These are phyloP conservation scores for Lochmaea crataegi DNA, from an alignment of 2,888 invertebrate species.

Conservation along the genomic window DNA sequence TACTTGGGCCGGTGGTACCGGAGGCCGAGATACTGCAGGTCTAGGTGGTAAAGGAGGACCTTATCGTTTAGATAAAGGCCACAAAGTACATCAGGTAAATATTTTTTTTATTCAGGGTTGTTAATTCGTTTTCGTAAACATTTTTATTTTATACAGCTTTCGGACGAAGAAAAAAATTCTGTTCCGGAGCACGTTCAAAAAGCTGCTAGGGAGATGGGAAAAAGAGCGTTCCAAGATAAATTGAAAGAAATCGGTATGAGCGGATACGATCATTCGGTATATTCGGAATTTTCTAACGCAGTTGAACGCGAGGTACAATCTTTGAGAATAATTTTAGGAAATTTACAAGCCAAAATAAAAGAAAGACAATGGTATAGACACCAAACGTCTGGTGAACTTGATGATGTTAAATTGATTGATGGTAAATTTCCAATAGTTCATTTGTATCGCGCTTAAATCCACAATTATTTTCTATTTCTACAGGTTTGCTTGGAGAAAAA, in stretches of 20 bases:
- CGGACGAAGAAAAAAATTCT: conserved; percentile 89
- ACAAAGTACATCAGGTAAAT: conserved; percentile 86
- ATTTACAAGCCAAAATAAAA: conserved; percentile 92
- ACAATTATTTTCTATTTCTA: not conserved
- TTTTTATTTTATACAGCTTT: conserved; percentile 67
- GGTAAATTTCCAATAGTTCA: conserved; percentile 65
- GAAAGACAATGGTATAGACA: conserved; percentile 94
- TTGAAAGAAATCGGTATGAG: conserved; percentile 95
- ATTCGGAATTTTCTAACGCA: conserved; percentile 82
- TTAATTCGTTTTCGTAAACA: not conserved
- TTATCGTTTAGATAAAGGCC: conserved; percentile 92
- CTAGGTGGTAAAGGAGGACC: conserved; percentile 97
- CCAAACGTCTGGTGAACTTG: conserved; percentile 94
- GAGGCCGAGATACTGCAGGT: conserved; percentile 94
- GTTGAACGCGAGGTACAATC: conserved; percentile 87
- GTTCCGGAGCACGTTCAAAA: conserved; percentile 89
- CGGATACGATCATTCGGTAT: conserved; percentile 89
- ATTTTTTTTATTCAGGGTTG: not conserved
- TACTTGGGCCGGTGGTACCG: conserved; percentile 96
- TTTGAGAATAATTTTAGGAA: conserved; percentile 84
- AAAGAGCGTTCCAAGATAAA: conserved; percentile 87
- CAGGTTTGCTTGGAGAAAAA: conserved; percentile 89
- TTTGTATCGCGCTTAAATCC: not conserved
- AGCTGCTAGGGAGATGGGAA: conserved; percentile 94
- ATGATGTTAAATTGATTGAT: conserved; percentile 95